A percentile compares a stretch with the other conserved stretches of the same genome.
phyloP scores from a whole-genome alignment of 2,888 invertebrate species.

The Coenonympha glycerion region DNA sequence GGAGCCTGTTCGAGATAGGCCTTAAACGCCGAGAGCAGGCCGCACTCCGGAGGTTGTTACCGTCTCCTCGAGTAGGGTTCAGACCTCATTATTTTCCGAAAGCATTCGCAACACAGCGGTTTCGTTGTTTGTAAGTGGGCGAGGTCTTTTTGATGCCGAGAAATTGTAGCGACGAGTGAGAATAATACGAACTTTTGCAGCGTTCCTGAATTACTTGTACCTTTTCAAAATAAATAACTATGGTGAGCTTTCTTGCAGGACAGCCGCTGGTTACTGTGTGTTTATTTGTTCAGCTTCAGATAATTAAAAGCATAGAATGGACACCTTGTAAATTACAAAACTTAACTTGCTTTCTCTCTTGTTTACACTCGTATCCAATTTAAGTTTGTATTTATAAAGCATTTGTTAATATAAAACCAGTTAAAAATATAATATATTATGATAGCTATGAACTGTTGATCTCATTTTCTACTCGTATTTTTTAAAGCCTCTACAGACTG shows the following conservation, averaged over 20 bases:
- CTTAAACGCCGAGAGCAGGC: conserved; percentile 21
- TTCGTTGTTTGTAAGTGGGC: conserved; percentile 37
- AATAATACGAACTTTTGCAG: conserved; percentile 15
- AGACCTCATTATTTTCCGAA: conserved; percentile 56
- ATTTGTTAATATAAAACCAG: too few relatives aligned
- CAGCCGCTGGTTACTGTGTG: not conserved
- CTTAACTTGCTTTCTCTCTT: too few relatives aligned
- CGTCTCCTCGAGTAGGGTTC: conserved; percentile 54
- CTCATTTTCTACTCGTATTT: too few relatives aligned
- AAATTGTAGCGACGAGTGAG: conserved; percentile 19
- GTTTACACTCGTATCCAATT: too few relatives aligned
- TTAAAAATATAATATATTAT: too few relatives aligned
- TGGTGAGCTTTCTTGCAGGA: not conserved
- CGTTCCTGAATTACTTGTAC: conserved; percentile 3
- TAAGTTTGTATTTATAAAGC: too few relatives aligned
- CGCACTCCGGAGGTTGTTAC: conserved; percentile 28
- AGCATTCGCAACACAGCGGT: conserved; percentile 57
- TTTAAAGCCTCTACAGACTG: too few relatives aligned
- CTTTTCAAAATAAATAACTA: conserved; percentile 7
- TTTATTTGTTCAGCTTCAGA: too few relatives aligned
- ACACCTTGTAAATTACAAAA: too few relatives aligned
- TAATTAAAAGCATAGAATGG: too few relatives aligned
- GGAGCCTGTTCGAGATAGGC: conserved; percentile 14
- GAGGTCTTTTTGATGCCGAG: conserved; percentile 30
- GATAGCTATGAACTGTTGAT: too few relatives aligned